Conservation (phyloP, 2,888 invertebrate species). For the Agapetus fuscipes region DNA sequence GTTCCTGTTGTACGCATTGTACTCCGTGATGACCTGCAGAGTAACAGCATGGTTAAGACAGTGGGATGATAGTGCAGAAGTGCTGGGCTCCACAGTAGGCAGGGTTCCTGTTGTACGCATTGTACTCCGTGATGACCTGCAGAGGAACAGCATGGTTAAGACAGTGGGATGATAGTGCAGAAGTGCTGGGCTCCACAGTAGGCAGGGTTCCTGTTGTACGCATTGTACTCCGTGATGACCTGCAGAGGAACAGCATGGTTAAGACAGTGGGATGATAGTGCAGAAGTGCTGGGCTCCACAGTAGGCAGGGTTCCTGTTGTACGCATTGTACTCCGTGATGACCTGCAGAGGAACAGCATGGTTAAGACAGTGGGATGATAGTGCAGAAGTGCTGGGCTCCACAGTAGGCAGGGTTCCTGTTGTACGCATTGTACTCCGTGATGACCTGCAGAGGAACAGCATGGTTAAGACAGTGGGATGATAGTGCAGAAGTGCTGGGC, state of each 20-base stretch:
- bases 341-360: no score
- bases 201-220: constrained; percentile 70
- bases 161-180: constrained; percentile 89
- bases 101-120: constrained; percentile 73
- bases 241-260: no score
- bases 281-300: constrained; percentile 63
- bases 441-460: constrained; percentile 34
- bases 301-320: constrained; percentile 74
- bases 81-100: constrained; percentile 68
- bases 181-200: constrained; percentile 69
- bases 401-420: constrained; percentile 78
- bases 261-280: constrained; percentile 93
- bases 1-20: constrained; percentile 67
- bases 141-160: no score
- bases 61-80: constrained; percentile 85
- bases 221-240: constrained; percentile 50
- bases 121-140: constrained; percentile 45
- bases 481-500: constrained; percentile 68
- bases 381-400: constrained; percentile 68
- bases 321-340: constrained; percentile 52
- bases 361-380: constrained; percentile 92
- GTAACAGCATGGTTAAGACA: no score
- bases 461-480: constrained; percentile 94
- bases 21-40: constrained; percentile 39
- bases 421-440: constrained; percentile 53